Conservation (phyloP, 2,113 vertebrate genomes). For the Pomatostomus ruficeps region DNA sequence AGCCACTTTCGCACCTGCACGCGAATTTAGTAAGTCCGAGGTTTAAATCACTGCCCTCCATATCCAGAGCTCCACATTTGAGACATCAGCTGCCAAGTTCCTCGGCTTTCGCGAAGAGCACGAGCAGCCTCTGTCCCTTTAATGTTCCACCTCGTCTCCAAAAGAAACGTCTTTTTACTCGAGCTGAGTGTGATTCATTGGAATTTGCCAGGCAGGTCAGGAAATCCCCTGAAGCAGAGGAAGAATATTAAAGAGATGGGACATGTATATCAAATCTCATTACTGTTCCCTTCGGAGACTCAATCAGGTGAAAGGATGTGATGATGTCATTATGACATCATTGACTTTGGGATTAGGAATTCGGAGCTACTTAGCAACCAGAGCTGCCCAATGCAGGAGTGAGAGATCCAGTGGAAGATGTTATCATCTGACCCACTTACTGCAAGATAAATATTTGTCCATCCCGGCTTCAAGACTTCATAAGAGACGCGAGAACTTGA, state of each 20-base stretch:
- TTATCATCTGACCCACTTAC: constrained; percentile 43
- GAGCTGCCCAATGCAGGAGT: constrained; percentile 4
- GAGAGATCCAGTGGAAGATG: constrained; percentile 6
- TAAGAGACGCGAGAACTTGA: background rate
- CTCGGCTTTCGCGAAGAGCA: background rate
- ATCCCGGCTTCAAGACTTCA: background rate
- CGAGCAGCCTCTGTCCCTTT: constrained; percentile 37
- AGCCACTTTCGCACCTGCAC: background rate
- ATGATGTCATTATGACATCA: constrained; percentile 65
- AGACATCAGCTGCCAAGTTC: background rate
- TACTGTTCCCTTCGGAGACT: constrained; percentile 55
- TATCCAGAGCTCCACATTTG: background rate
- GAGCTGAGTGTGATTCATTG: constrained; percentile 38
- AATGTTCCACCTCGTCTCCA: constrained; percentile 29
- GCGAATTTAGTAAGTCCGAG: background rate
- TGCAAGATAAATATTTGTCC: background rate
- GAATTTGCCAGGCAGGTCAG: constrained; percentile 63
- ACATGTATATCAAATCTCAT: constrained; percentile 69
- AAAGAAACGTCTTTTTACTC: constrained; percentile 46
- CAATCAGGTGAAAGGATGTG: constrained; percentile 61
- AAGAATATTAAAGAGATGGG: constrained; percentile 64
- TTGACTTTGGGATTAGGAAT: constrained; percentile 62
- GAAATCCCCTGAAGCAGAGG: constrained; percentile 61
- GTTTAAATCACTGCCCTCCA: background rate
- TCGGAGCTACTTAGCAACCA: constrained; percentile 57